Base-by-base conservation (phyloP, 1,140 invertebrate species). In the Mylabris phalerata region DNA sequence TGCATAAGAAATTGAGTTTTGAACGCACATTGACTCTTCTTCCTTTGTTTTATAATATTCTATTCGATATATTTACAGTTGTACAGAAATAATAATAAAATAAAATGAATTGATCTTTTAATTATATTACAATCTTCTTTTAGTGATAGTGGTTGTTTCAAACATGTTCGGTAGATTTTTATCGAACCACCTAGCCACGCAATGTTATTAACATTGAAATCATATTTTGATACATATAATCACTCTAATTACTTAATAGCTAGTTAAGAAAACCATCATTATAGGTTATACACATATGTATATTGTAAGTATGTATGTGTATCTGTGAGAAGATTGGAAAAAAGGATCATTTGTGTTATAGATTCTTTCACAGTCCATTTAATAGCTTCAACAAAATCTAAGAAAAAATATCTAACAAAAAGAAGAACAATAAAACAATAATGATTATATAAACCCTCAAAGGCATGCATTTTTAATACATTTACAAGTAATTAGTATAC, bases 241-340 rank as follows among this genome's bases (percentile, higher is more conserved):
- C 51, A 54, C 51, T 46, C 51, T 54, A 54, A 54, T 54, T 54
- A 54, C 51, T 54, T 54, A 54, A 54, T 54, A 54, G 51, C 51
- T 54, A 54, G 32, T 54, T 45, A 32, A 54, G 43, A 45, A 4
- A 54, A 46, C 51, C 51, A 54, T 54, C 42, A 54, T 54, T 54
- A 54, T 54, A 54, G 32, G 32, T 32, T 32, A 32, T 3, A 32
- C 7, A 32, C 7, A 7, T 32, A 7, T 32, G 32, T 32, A 7
- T 32, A 32, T 19, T 19, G 19, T 19, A 19, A 19, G 19, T 19
- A 19, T 1, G 19, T 4, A 32, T 32, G 32, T 32, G 32, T 32
- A 5, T 32, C 4, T 32, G 32, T 32, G 32, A 32, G 7, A 32
- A 32, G 32, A 7, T 32, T 32, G 4, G 7, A 32, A 32, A 32